Percentiles rank a stretch among this genome's conserved stretches.
Conservation (phyloP, 2,888 invertebrate species). For the Alentia gelatinosa region DNA sequence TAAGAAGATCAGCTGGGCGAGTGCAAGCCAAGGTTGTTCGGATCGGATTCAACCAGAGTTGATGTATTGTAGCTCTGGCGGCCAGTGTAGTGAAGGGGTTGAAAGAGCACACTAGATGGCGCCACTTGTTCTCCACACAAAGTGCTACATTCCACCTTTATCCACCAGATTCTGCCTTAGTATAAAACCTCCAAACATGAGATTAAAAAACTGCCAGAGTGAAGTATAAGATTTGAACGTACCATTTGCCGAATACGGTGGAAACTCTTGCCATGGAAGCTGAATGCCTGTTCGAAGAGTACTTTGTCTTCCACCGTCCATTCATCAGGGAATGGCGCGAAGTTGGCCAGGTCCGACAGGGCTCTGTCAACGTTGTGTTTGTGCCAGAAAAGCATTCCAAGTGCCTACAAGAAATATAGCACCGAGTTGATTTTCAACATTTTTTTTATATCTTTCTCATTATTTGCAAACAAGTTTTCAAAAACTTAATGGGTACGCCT, state of each 20-base stretch:
- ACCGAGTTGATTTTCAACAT: no score
- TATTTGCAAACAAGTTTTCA: no score
- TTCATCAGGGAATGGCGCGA: slow-evolving; percentile 98
- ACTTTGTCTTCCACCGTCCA: slow-evolving; percentile 99
- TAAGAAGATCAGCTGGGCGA: no score
- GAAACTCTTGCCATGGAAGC: slow-evolving; percentile 98
- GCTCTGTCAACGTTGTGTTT: slow-evolving; percentile 97
- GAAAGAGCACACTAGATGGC: not conserved
- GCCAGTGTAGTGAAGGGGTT: not conserved
- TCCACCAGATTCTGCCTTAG: not conserved
- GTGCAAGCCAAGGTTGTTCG: no score
- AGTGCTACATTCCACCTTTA: not conserved
- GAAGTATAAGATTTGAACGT: slow-evolving; percentile 68
- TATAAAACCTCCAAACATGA: not conserved
- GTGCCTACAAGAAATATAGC: slow-evolving; percentile 83
- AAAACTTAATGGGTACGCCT: no score
- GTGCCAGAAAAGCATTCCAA: slow-evolving; percentile 99
- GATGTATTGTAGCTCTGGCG: no score
- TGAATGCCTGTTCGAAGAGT: slow-evolving; percentile 98
- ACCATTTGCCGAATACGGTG: slow-evolving; percentile 98
- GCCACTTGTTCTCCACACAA: not conserved
- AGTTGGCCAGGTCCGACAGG: slow-evolving; percentile 95
- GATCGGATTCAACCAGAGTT: no score
- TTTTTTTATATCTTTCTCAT: no score
- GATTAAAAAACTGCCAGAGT: not conserved